Conservation (phyloP, 2,113 vertebrate species). For the Odobenus rosmarus region DNA sequence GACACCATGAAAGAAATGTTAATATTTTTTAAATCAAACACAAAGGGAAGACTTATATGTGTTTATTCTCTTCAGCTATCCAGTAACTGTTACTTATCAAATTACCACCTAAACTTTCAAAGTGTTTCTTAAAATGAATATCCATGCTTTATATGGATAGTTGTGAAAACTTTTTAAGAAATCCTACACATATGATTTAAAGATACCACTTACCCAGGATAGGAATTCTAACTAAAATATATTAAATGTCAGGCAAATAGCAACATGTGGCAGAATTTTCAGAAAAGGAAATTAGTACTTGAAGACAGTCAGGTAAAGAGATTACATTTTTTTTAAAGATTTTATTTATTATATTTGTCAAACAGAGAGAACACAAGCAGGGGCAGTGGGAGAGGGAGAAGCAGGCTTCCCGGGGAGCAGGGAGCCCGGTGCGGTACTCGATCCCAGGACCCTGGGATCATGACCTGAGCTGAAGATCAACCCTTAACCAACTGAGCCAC, state of each 20-base stretch:
- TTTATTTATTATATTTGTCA: no score
- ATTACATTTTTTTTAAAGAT: not conserved
- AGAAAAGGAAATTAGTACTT: not conserved
- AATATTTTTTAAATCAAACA: not conserved
- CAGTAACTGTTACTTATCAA: conserved; percentile 1
- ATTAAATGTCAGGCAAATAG: not conserved
- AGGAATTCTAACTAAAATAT: not conserved
- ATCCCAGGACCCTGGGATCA: no score
- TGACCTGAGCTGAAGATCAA: no score
- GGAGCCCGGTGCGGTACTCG: no score
- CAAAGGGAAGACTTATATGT: not conserved
- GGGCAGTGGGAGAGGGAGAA: no score
- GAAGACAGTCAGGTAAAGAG: not conserved
- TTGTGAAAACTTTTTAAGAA: conserved; percentile 17
- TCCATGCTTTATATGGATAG: not conserved
- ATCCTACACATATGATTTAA: not conserved
- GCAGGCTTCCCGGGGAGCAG: no score
- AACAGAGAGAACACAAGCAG: no score
- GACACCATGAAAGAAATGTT: not conserved
- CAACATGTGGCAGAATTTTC: not conserved
- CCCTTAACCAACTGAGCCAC: no score
- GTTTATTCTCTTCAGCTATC: not conserved
- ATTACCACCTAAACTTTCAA: conserved; percentile 20
- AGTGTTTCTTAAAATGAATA: conserved; percentile 6
- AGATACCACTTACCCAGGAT: not conserved